These are phyloP conservation scores for Theonella swinhoei DNA, from an alignment of 37 sponge, comb jelly and placozoan genomes.

Conservation along the genomic window DNA sequence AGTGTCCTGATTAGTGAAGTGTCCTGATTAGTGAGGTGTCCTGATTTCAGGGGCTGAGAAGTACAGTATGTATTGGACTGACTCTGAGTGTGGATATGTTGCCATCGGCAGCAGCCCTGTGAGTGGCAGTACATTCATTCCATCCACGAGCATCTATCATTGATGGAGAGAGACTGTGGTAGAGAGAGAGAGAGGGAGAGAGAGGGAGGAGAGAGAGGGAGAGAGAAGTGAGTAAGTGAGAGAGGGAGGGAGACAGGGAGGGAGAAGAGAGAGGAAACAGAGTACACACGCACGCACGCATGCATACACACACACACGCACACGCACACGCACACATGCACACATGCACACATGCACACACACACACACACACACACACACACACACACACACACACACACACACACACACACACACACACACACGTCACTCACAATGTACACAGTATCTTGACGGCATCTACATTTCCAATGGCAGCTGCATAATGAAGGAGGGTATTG, in stretches of 20 bases:
- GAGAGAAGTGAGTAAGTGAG: too few relatives aligned
- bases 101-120: conserved; percentile 67
- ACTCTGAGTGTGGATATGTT: conserved; percentile 24
- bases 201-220: conserved; percentile 1
- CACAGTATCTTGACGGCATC: conserved; percentile 41
- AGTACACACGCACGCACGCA: too few relatives aligned
- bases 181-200: not conserved
- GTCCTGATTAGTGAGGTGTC: not conserved
- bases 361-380: too few relatives aligned
- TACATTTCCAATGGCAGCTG: conserved; percentile 45
- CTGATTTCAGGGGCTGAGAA: not conserved
- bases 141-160: conserved; percentile 47
- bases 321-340: too few relatives aligned
- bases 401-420: too few relatives aligned
- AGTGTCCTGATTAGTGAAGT: too few relatives aligned
- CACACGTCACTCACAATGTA: conserved; percentile 49
- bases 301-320: too few relatives aligned
- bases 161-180: conserved; percentile 17
- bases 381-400: too few relatives aligned
- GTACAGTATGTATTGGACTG: not conserved
- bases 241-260: too few relatives aligned
- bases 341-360: too few relatives aligned
- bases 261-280: not conserved
- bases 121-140: conserved; percentile 54
- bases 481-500: conserved; percentile 75